Evolutionary conservation across 2,797 vertebrate species (phyloP).

Genomic region (Pitangus sulphuratus): DNA sequence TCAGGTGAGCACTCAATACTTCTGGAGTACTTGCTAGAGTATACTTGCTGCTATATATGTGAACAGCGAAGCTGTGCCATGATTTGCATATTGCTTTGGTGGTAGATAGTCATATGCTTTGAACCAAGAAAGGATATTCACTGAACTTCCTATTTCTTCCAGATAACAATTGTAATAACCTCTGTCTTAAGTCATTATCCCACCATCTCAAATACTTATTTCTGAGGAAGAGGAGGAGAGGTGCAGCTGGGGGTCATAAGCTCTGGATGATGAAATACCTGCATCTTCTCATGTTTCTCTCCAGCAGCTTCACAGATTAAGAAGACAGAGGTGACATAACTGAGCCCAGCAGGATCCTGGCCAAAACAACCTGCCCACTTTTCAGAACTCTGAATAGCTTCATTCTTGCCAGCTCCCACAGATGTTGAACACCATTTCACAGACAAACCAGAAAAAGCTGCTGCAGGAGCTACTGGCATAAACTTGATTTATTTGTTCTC

Average conservation of each 20-base stretch:
- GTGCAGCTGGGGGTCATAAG: not conserved
- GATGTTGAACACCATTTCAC: not conserved
- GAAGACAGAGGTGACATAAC: not conserved
- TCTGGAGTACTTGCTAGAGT: not conserved
- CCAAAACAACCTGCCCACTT: slow-evolving; percentile 6
- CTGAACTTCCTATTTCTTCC: not conserved
- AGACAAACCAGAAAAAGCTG: not conserved
- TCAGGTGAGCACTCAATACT: not conserved
- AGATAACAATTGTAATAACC: not conserved
- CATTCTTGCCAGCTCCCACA: not conserved
- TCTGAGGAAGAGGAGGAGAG: not conserved
- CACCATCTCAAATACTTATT: not conserved
- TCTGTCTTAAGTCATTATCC: not conserved
- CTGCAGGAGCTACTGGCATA: not conserved
- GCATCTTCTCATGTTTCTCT: not conserved
- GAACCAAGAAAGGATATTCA: not conserved
- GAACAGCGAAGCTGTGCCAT: not conserved
- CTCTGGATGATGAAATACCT: not conserved
- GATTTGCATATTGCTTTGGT: not conserved
- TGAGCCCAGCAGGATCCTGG: not conserved
- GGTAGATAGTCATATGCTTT: not conserved
- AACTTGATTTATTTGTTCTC: not conserved
- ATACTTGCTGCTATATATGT: not conserved
- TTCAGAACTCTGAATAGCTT: slow-evolving; percentile 11
- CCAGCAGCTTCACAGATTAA: not conserved